Conservation (phyloP, 2,888 invertebrate genomes). For the Pyrgus malvae region DNA sequence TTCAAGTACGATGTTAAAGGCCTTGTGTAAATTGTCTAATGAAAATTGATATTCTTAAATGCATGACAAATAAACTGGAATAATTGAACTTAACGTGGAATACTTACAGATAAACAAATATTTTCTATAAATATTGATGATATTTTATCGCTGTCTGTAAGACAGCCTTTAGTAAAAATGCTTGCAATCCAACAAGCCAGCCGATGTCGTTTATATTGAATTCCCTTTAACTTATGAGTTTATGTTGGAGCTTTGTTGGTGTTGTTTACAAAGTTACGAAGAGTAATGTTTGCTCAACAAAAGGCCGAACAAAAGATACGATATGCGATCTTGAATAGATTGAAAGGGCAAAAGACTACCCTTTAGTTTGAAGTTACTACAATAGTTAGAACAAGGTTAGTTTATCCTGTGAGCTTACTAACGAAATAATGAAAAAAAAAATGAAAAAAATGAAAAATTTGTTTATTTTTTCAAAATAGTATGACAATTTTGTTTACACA, state of each 20-base stretch:
- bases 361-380: no score
- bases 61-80: slow-evolving; percentile 25
- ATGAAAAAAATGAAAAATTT: no score
- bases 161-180: slow-evolving; percentile 42
- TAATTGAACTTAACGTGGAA: background rate
- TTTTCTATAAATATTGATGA: background rate
- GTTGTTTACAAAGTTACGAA: slow-evolving; percentile 13
- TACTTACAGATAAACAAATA: background rate
- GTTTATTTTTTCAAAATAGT: no score
- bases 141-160: background rate
- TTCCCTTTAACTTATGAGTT: slow-evolving; percentile 34
- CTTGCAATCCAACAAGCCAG: slow-evolving; percentile 35
- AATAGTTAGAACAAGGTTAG: slow-evolving; percentile 12
- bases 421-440: no score
- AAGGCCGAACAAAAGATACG: slow-evolving; percentile 12
- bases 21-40: no score
- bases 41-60: no score
- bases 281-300: slow-evolving; percentile 14
- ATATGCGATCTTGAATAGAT: slow-evolving; percentile 12
- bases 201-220: slow-evolving; percentile 38
- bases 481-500: no score
- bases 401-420: slow-evolving; percentile 14
- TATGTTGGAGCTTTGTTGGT: slow-evolving; percentile 10
- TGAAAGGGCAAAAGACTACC: slow-evolving; percentile 13
- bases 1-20: no score